These are phyloP conservation scores for Channa striata DNA, from an alignment of 2,797 vertebrate genomes.

Conservation along the genomic window DNA sequence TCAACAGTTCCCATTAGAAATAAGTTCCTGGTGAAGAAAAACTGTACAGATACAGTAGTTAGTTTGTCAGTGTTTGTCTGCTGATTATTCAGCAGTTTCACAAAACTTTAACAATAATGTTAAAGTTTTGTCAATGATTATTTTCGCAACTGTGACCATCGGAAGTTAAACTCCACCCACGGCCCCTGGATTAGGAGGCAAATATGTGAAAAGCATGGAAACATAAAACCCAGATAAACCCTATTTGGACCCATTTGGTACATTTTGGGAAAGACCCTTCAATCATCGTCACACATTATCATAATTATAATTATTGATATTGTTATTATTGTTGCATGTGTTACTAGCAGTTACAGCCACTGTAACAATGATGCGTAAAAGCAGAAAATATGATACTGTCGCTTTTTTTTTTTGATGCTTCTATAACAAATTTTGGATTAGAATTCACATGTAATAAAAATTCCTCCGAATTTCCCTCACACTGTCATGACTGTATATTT, in stretches of 20 bases:
- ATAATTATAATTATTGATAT: not conserved
- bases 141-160: not conserved
- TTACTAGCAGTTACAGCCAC: not conserved
- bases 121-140: not conserved
- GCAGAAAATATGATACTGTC: not conserved
- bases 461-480: slow-evolving; percentile 12
- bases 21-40: too few relatives aligned
- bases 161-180: not conserved
- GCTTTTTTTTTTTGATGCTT: not conserved
- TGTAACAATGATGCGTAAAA: not conserved
- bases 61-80: too few relatives aligned
- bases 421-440: not conserved
- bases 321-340: not conserved
- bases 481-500: slow-evolving; percentile 38
- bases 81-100: too few relatives aligned
- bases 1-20: too few relatives aligned
- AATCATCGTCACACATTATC: not conserved
- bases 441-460: slow-evolving; percentile 23
- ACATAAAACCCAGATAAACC: not conserved
- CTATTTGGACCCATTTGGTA: not conserved
- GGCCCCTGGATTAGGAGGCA: not conserved
- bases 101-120: too few relatives aligned
- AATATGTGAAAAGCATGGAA: too few relatives aligned
- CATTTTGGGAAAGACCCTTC: not conserved
- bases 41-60: too few relatives aligned